Conservation (phyloP, 2,113 vertebrate genomes). For the Mormoops blainvillei region DNA sequence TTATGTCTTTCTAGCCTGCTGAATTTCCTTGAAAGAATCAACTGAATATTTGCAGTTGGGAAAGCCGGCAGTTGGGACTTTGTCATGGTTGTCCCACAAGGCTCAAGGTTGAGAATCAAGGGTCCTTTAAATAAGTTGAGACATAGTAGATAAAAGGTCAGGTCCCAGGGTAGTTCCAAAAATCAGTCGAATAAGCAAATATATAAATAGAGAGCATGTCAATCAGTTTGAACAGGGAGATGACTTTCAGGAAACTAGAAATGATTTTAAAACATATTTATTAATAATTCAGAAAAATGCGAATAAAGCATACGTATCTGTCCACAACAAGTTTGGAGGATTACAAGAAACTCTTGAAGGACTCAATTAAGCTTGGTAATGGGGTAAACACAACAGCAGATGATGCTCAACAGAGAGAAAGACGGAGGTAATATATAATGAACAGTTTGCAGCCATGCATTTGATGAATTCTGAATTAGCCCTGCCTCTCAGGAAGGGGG, state of each 20-base stretch:
- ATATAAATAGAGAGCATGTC: not conserved
- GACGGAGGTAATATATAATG: slow-evolving; percentile 45
- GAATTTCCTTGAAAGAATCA: slow-evolving; percentile 5
- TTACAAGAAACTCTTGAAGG: slow-evolving; percentile 61
- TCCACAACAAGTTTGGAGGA: slow-evolving; percentile 37
- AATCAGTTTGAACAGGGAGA: not conserved
- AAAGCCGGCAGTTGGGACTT: not conserved
- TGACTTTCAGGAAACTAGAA: slow-evolving; percentile 31
- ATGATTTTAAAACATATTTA: slow-evolving; percentile 40
- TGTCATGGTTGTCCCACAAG: not conserved
- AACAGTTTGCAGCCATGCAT: slow-evolving; percentile 16
- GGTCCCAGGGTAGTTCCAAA: not conserved
- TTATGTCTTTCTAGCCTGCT: not conserved
- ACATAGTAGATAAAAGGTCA: not conserved
- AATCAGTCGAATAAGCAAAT: slow-evolving; percentile 17
- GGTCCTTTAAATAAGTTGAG: not conserved
- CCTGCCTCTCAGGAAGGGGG: slow-evolving; percentile 39
- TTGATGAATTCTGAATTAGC: slow-evolving; percentile 63
- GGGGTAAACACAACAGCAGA: slow-evolving; percentile 58
- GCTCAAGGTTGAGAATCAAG: not conserved
- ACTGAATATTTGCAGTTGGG: not conserved
- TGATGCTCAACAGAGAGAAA: slow-evolving; percentile 31
- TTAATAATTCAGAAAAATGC: slow-evolving; percentile 60
- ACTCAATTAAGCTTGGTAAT: slow-evolving; percentile 69
- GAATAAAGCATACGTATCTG: slow-evolving; percentile 42